Percentiles rank a stretch among this genome's conserved stretches.
Conservation (phyloP, 2,113 vertebrate genomes). For the Synchiropus splendidus region DNA sequence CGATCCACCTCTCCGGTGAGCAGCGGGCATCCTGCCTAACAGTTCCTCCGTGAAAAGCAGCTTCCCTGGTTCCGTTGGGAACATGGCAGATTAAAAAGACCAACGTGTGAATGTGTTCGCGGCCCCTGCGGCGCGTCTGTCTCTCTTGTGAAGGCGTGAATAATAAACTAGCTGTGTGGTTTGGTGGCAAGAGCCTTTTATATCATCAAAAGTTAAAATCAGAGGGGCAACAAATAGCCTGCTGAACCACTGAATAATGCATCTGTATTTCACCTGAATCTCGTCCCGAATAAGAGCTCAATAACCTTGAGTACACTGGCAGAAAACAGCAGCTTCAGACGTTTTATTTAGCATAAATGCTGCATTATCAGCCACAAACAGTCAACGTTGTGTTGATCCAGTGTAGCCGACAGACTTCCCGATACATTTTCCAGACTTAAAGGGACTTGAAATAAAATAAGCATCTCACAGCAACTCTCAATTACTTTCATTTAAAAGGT, state of each 20-base stretch:
- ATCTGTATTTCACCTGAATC: slow-evolving; percentile 2
- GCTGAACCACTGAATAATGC: slow-evolving; percentile 4
- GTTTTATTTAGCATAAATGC: slow-evolving; percentile 12
- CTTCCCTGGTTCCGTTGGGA: slow-evolving; percentile 1
- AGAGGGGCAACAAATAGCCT: slow-evolving; percentile 3
- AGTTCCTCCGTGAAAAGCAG: too few species aligned
- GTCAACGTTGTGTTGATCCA: slow-evolving; percentile 21
- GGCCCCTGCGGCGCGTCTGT: neutral
- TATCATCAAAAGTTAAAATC: slow-evolving; percentile 4
- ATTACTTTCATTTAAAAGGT: too few species aligned
- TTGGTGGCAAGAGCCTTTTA: slow-evolving; percentile 1
- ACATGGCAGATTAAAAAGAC: neutral
- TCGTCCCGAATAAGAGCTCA: slow-evolving; percentile 3
- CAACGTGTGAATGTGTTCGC: slow-evolving; percentile 2
- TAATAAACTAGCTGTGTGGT: slow-evolving; percentile 21
- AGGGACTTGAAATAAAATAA: too few species aligned
- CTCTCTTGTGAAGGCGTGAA: slow-evolving; percentile 18
- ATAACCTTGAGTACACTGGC: neutral
- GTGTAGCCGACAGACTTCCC: neutral
- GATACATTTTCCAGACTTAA: too few species aligned
- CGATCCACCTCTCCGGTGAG: too few species aligned
- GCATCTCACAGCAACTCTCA: too few species aligned
- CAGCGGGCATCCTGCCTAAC: too few species aligned
- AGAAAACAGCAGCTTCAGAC: neutral
- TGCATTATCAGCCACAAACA: neutral